phyloP scores from a whole-genome alignment of 2,797 vertebrate genomes.

The Thaleichthys pacificus region DNA sequence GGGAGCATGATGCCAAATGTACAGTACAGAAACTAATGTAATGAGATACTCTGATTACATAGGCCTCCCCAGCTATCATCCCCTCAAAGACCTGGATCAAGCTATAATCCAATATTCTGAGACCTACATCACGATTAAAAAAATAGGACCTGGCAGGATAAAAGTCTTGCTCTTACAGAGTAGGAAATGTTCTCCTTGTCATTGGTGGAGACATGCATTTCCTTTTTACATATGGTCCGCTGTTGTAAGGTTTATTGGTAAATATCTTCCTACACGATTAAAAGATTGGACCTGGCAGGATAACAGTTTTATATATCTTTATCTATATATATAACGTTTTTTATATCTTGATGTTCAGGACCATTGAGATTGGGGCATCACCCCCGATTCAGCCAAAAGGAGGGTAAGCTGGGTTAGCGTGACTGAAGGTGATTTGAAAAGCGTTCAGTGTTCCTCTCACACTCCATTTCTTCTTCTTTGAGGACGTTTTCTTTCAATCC shows the following conservation, averaged over 20 bases:
- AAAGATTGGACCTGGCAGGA: neutral
- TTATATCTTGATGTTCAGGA: slow-evolving; percentile 20
- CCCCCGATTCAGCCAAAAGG: slow-evolving; percentile 35
- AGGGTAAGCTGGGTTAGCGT: slow-evolving; percentile 32
- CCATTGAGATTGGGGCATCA: neutral
- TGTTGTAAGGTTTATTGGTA: neutral
- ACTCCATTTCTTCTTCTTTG: slow-evolving; percentile 7
- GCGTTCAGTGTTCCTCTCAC: slow-evolving; percentile 23
- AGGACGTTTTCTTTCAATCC: slow-evolving; percentile 31
- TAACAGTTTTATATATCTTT: too few relatives aligned
- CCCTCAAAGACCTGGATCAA: neutral
- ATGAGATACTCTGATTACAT: too few relatives aligned
- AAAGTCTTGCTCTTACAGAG: neutral
- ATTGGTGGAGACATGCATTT: neutral
- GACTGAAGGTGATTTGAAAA: slow-evolving; percentile 55
- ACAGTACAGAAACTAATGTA: neutral
- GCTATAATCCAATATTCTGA: neutral
- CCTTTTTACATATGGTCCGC: neutral
- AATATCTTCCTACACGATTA: neutral
- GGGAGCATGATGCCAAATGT: neutral
- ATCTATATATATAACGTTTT: too few relatives aligned
- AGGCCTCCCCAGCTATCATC: neutral
- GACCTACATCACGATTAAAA: neutral
- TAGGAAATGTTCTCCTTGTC: neutral
- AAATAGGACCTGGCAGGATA: neutral